A percentile compares a stretch with the other conserved stretches of the same genome.
Conservation (phyloP, 2,113 vertebrate genomes). For the Probosciger aterrimus region DNA sequence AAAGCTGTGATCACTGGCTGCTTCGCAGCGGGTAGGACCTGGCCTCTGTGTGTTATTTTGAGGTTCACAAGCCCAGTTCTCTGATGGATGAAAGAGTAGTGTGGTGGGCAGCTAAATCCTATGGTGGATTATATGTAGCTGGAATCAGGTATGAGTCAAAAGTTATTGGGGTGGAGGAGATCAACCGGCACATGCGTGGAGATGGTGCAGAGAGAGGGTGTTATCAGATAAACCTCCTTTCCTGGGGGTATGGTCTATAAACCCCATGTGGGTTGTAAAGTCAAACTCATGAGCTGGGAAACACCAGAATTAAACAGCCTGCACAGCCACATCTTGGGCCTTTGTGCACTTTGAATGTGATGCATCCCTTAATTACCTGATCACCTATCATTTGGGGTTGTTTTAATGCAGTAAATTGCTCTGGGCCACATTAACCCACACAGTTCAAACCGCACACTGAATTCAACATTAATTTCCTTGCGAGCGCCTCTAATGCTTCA, state of each 20-base stretch:
- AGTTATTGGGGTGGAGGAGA: not conserved
- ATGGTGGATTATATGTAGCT: not conserved
- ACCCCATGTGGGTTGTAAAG: not conserved
- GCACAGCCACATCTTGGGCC: not conserved
- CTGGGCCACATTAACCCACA: not conserved
- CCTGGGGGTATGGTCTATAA: not conserved
- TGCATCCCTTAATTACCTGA: slow-evolving; percentile 15
- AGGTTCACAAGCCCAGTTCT: not conserved
- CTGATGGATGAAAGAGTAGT: not conserved
- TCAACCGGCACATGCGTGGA: not conserved
- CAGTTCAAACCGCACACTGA: not conserved
- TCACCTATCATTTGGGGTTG: not conserved
- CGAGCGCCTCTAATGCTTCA: not conserved
- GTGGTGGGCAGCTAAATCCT: not conserved
- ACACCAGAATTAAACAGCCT: not conserved
- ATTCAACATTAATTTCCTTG: slow-evolving; percentile 33
- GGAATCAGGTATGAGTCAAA: not conserved
- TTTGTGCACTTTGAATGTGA: not conserved
- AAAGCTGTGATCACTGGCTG: no score
- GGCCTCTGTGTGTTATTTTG: not conserved
- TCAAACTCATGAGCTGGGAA: not conserved
- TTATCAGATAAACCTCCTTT: not conserved
- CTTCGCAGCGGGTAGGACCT: not conserved
- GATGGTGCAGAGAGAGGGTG: not conserved
- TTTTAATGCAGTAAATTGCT: not conserved